Evolutionary conservation across 1,140 invertebrate species (phyloP).

Genomic region (Ridgeia piscesae): DNA sequence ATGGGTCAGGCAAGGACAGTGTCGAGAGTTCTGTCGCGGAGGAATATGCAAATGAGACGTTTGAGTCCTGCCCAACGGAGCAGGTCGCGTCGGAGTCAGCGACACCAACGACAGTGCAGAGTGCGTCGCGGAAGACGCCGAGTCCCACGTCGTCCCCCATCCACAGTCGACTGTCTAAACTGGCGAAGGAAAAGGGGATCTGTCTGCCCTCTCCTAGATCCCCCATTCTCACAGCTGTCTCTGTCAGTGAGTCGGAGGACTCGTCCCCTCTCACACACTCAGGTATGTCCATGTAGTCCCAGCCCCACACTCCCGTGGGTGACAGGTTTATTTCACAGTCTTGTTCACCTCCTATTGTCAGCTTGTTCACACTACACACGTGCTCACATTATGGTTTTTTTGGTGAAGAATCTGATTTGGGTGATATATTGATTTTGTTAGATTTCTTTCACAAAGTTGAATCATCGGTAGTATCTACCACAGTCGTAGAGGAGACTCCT

Average conservation of each 20-base stretch:
- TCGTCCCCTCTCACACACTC: constrained; percentile 61
- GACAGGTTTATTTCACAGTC: too few relatives aligned
- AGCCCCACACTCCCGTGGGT: too few relatives aligned
- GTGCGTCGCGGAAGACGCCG: constrained; percentile 19
- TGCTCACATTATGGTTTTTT: too few relatives aligned
- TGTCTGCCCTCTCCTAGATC: not conserved
- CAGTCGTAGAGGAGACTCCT: too few relatives aligned
- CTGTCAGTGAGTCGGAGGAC: constrained; percentile 63
- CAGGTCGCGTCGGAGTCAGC: constrained; percentile 21
- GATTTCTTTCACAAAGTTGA: too few relatives aligned
- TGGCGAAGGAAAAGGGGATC: not conserved
- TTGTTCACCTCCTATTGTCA: too few relatives aligned
- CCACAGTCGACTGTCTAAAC: not conserved
- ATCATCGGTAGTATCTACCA: too few relatives aligned
- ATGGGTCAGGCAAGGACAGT: constrained; percentile 44
- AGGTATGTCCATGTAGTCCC: too few relatives aligned
- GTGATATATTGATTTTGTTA: too few relatives aligned
- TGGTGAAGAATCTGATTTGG: too few relatives aligned
- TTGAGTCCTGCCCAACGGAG: constrained; percentile 35
- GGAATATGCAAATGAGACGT: constrained; percentile 45
- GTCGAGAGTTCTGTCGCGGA: constrained; percentile 38
- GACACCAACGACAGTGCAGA: constrained; percentile 32
- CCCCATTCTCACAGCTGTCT: constrained; percentile 38
- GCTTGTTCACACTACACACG: too few relatives aligned
- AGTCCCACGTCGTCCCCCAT: not conserved